Evolutionary conservation across 2,797 vertebrate genomes (phyloP).

Genomic region (Alca torda): DNA sequence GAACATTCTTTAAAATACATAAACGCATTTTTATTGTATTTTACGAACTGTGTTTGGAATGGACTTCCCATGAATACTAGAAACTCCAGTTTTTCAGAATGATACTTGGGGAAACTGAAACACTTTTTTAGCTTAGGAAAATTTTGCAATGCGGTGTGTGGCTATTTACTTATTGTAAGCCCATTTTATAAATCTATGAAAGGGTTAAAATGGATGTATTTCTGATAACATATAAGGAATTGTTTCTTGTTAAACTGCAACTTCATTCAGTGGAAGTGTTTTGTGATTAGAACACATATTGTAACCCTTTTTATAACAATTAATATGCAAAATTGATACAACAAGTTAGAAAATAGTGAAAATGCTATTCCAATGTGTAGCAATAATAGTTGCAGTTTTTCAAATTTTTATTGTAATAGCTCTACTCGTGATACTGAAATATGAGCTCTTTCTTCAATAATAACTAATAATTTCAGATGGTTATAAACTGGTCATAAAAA

Average conservation of each 20-base stretch:
- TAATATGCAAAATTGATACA: not conserved
- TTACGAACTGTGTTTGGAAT: not conserved
- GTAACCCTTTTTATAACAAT: not conserved
- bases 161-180: not conserved
- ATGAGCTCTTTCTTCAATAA: not conserved
- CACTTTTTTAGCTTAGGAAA: not conserved
- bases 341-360: not conserved
- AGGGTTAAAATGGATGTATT: not conserved
- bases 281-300: not conserved
- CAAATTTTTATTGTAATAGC: not conserved
- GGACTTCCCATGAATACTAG: not conserved
- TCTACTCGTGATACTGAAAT: not conserved
- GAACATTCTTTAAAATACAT: not conserved
- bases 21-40: not conserved
- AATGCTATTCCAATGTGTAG: not conserved
- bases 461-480: not conserved
- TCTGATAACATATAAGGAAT: not conserved
- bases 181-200: not conserved
- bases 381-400: not conserved
- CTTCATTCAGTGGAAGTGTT: not conserved
- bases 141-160: accelerated
- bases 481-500: not conserved
- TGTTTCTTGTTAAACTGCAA: not conserved
- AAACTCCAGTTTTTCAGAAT: not conserved
- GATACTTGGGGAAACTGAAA: not conserved